Percentiles rank a stretch among this genome's conserved stretches.
Evolutionary conservation across 37 sponge, comb jelly and placozoan genomes (phyloP).

Genomic region (Dysidea cf. avara): DNA sequence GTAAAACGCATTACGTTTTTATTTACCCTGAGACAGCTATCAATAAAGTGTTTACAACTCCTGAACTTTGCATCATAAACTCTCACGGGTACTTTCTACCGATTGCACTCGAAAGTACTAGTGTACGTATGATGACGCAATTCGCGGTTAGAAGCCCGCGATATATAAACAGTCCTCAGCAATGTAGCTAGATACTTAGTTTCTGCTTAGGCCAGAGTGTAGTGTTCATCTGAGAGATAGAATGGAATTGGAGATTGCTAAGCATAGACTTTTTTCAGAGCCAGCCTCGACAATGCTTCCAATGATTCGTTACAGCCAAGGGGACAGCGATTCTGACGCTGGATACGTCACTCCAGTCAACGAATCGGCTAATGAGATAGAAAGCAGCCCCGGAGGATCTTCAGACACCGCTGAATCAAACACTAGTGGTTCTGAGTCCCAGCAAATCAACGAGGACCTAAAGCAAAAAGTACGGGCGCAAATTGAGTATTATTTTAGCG

Average conservation of each 20-base stretch:
- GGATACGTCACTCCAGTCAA: slow-evolving; percentile 54
- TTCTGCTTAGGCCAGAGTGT: too few species aligned
- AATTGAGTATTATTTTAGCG: slow-evolving; percentile 95
- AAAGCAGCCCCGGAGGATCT: background rate
- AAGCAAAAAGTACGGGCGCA: slow-evolving; percentile 61
- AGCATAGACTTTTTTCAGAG: too few species aligned
- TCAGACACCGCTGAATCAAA: background rate
- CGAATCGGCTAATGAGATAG: slow-evolving; percentile 4
- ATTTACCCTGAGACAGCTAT: too few species aligned
- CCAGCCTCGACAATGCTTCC: background rate
- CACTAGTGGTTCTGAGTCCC: background rate
- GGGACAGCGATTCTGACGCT: slow-evolving; percentile 48
- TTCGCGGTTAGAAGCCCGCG: too few species aligned
- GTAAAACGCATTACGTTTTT: too few species aligned
- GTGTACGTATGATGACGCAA: slow-evolving; percentile 11
- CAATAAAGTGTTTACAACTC: too few species aligned
- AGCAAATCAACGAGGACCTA: slow-evolving; percentile 37
- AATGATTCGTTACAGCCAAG: background rate
- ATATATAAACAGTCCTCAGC: background rate
- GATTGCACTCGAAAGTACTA: background rate
- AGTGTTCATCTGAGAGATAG: too few species aligned
- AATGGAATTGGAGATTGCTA: too few species aligned
- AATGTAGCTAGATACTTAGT: too few species aligned
- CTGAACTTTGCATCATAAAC: too few species aligned
- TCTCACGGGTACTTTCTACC: too few species aligned